These are phyloP conservation scores for Spizaetus ornatus DNA, from an alignment of 2,113 vertebrate species.

Conservation along the genomic window DNA sequence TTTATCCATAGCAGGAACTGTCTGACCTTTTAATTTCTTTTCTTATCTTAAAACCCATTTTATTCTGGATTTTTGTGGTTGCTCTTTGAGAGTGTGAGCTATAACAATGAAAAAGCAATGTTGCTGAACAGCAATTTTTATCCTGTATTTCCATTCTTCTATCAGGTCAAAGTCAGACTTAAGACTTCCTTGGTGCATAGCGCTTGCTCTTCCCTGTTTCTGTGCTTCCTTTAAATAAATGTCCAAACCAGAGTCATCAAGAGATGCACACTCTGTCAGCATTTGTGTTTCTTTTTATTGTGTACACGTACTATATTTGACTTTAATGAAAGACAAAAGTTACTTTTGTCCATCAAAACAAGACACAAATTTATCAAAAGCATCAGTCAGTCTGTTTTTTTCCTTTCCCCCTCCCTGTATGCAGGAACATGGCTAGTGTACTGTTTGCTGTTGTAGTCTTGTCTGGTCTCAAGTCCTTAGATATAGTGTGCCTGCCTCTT, in stretches of 20 bases:
- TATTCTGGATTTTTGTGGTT: neutral
- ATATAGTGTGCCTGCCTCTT: neutral
- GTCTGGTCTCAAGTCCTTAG: neutral
- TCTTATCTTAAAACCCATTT: neutral
- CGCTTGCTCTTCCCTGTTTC: neutral
- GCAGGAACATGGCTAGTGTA: neutral
- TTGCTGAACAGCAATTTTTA: neutral
- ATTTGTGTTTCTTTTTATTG: neutral
- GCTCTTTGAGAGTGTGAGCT: neutral
- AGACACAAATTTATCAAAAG: neutral
- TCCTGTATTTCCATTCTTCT: neutral
- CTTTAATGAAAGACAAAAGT: neutral
- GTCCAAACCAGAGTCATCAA: neutral
- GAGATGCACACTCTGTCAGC: neutral
- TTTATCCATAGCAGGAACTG: neutral
- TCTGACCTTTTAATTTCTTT: neutral
- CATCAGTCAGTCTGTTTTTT: neutral
- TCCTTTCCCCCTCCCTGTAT: neutral
- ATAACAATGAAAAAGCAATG: neutral
- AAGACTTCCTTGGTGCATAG: neutral
- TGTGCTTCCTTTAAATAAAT: conserved; percentile 33
- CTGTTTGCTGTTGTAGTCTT: neutral
- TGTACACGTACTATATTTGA: neutral
- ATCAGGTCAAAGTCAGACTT: neutral
- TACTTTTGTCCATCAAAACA: neutral